Base-by-base conservation (phyloP, 1,140 invertebrate genomes). In the Ips nitidus region DNA sequence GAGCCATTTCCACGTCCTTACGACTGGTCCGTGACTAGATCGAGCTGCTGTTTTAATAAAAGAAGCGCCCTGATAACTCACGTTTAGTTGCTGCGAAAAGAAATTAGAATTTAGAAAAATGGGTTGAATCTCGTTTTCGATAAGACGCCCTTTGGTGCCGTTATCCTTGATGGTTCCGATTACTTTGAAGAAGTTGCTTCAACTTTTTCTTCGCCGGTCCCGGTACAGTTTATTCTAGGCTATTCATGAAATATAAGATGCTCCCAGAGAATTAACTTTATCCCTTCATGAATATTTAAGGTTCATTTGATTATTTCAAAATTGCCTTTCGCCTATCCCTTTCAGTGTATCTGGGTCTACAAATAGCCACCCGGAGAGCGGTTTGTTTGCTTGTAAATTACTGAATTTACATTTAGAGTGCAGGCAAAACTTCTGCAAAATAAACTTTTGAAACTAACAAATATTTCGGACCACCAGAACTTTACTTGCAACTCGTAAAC, bases 1-100 rank as follows among this genome's bases (percentile, higher is more conserved):
- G 63, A 58, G 69, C 67, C 69, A 73, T 75, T 74, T 71, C 72
- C 74, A 75, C 74, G 73, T 75, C 64, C 71, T 67, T 72, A 70
- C 66, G 62, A 62, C 59, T 52, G 53, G 62, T 52, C 67, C 73
- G 73, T 74, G 73, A 74, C 73, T 74, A 59, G 61, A 70, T 64
- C 60, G 53, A 43, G 69, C 52, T 39, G 58, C 68, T 64, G 57
- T 73, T 70, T 71, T 73, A 73, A 75, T 75, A 73, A 65, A 66
- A 71, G 56, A 60, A 61, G 64, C 55, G 41, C 68, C 39, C 5
- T 22, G 38, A 58, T 70, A 70, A 58, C 45, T 70, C 61, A 70
- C 59, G 55, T 70, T 68, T 68, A 68, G 56, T 68, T 68, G 66
- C 66, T 68, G 57, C 40, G 66, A 60, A 60, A 68, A 66, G 66